Evolutionary conservation across 2,888 invertebrate genomes (phyloP), one percentile per base, ranked within the genome.

Genomic region (Nasonia oneida): DNA sequence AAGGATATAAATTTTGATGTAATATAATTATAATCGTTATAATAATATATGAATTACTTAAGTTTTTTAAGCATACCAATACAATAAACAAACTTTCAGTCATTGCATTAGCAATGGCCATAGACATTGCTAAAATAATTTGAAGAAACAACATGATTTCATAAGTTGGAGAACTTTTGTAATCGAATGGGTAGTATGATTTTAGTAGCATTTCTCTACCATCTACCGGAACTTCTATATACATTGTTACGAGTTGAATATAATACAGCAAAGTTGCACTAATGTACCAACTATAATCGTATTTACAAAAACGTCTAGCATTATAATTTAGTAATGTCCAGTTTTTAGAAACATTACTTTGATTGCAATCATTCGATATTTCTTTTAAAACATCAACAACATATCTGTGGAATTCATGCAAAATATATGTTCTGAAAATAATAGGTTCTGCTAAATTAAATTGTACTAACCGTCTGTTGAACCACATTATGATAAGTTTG

Each of bases 121-220:
- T 53, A 1, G 61, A 0, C 0, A 71, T 2, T 14, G 37, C 39
- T 76, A 82, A 71, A 33, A 80, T 12, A 1, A 80, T 10, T 71
- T 86, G 86, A 2, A 76, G 4, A 15, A 75, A 29, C 5, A n/a
- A 47, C 18, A 86, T 8, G 6, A 80, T 76, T 82, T 86, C 83
- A 39, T 67, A 86, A 67, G 18, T 10, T 15, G 86, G 86, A 42
- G 86, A 83, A 18, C 8, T 3, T 8, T 18, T 42, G 71, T 47
- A 82, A 18, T 86, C 67, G 70, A 86, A 80, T 3, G 75, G 75
- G 70, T 86, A 86, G 29, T 79, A 70, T n/a, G 78, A 23, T 29
- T 75, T 50, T 10, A 79, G 18, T 10, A 83, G 15, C 47, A 83
- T 50, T 61, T 57, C 18, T 57, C 83, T 82, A 1, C 64, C 37